These are phyloP conservation scores for Lacerta agilis DNA, from an alignment of 2,797 vertebrate genomes.

Conservation along the genomic window DNA sequence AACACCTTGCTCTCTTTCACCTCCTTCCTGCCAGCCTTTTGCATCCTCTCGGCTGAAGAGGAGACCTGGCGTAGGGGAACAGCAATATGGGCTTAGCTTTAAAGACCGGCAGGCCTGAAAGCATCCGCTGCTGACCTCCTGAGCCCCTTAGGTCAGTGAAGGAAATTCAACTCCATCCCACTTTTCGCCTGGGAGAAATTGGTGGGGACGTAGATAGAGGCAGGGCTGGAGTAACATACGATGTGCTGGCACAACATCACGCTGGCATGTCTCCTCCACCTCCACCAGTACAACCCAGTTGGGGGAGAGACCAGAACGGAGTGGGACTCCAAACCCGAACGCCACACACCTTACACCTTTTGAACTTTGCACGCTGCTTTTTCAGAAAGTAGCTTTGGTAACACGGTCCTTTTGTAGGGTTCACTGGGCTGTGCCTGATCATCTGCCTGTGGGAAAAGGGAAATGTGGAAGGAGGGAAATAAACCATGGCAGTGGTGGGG, in stretches of 20 bases:
- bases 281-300: background rate
- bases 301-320: too few species aligned
- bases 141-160: background rate
- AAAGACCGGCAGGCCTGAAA: background rate
- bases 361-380: background rate
- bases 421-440: conserved; percentile 24
- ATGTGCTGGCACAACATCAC: background rate
- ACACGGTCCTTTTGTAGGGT: background rate
- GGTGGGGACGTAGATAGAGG: background rate
- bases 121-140: background rate
- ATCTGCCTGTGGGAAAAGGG: background rate
- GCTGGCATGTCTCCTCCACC: background rate
- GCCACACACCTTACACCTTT: background rate
- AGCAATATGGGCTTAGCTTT: background rate
- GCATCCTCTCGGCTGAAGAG: background rate
- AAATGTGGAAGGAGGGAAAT: background rate
- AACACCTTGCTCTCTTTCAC: background rate
- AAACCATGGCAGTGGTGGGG: too few species aligned
- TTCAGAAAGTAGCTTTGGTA: background rate
- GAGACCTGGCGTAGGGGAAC: background rate
- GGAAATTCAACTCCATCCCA: background rate
- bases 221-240: background rate
- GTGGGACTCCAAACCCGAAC: background rate
- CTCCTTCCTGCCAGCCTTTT: background rate
- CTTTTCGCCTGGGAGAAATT: background rate